Evolutionary conservation across 2,888 invertebrate species (phyloP).

Genomic region (Coelopa pilipes): DNA sequence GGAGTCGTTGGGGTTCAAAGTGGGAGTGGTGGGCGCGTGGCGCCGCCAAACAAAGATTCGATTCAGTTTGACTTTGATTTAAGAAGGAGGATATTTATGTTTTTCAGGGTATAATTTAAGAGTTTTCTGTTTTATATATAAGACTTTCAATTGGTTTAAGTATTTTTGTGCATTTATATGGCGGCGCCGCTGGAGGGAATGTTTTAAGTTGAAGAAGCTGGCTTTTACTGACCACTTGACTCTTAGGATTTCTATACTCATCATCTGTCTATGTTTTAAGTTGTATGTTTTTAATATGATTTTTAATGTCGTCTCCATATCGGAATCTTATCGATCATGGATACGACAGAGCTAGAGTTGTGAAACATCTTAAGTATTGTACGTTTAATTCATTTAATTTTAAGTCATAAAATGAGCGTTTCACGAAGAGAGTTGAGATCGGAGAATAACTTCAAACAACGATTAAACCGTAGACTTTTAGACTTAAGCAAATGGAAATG

Average conservation of each 20-base stretch:
- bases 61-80: no score
- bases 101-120: no score
- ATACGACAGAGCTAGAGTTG: slow-evolving; percentile 1
- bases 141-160: neutral
- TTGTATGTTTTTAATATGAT: neutral
- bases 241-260: no score
- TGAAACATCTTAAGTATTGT: slow-evolving; percentile 9
- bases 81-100: no score
- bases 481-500: neutral
- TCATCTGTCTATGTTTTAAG: neutral
- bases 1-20: no score
- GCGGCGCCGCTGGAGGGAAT: no score
- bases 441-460: neutral
- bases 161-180: neutral
- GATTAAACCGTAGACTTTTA: slow-evolving; percentile 4
- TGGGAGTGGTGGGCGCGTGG: no score
- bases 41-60: neutral
- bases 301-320: neutral
- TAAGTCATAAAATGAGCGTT: neutral
- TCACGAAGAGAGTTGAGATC: neutral
- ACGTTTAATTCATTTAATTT: neutral
- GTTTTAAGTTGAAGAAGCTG: neutral
- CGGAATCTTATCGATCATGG: no score
- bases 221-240: neutral
- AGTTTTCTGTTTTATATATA: neutral